Evolutionary conservation across 1,140 invertebrate genomes (phyloP), one percentile per base, ranked within the genome.

Genomic region (Leptinotarsa texana): DNA sequence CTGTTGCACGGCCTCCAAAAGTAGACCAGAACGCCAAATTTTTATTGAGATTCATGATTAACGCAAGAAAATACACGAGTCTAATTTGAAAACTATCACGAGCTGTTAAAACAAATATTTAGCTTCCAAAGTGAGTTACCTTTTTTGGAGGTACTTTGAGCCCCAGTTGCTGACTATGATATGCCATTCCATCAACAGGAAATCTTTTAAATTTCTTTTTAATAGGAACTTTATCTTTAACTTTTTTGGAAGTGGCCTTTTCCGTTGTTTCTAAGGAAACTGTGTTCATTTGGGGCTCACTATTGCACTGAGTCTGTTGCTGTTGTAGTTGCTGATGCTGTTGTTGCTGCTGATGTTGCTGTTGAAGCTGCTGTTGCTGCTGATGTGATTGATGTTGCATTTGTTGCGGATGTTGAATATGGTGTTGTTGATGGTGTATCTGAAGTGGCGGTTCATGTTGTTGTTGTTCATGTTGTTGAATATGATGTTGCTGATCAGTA

Each of bases 111-210:
- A 42, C 33, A 42, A 42, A 42, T 42, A 42, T 42, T 42, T 3
- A 42, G 33, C 33, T 42, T 65, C 11, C 15, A 21, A 24, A 4
- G 22, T 21, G 13, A 42, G 15, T 6, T 70, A 22, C 21, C 47
- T 70, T 49, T 57, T 70, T 70, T 3, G 69, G 69, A 15, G 69
- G 69, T 13, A 70, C 69, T 27, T 70, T 70, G 18, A 70, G 69
- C 6, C 69, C 69, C 48, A 70, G 57, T 21, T 70, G 69, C 21
- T 70, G 69, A 24, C 69, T 70, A 13, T 70, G 69, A 57, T 70
- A 70, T 24, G 48, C 18, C 21, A 48, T 70, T 21, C 69, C 69
- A 22, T 70, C 69, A 57, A 70, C 21, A 5, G 69, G 69, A 51
- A 70, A 22, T 57, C 51, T 51, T 49, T 70, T 51, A 3, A 70